phyloP scores from a whole-genome alignment of 2,888 invertebrate species.

The Molorchus minor region DNA sequence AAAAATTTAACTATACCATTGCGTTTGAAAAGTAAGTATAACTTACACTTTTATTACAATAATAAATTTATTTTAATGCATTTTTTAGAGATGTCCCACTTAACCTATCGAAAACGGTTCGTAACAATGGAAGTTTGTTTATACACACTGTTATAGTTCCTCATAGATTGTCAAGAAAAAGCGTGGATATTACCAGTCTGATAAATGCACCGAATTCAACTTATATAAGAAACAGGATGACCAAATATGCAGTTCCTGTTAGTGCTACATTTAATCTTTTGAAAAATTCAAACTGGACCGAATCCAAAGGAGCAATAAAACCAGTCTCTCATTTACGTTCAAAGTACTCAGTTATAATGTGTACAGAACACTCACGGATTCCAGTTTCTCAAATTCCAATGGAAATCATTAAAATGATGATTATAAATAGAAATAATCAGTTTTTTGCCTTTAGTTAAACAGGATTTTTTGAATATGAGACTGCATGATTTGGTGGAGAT shows the following conservation, averaged over 20 bases:
- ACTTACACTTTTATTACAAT: background rate
- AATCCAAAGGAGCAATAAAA: constrained; percentile 51
- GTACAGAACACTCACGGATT: constrained; percentile 70
- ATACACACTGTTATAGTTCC: constrained; percentile 79
- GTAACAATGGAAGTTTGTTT: constrained; percentile 85
- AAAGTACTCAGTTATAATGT: constrained; percentile 76
- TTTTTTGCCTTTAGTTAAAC: constrained; percentile 86
- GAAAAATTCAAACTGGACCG: constrained; percentile 61
- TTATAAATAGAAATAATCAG: constrained; percentile 69
- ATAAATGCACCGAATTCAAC: constrained; percentile 70
- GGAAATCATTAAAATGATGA: constrained; percentile 60
- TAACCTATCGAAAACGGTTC: constrained; percentile 76
- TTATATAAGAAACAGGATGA: constrained; percentile 72
- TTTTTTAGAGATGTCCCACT: constrained; percentile 72
- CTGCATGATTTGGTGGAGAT: constrained; percentile 78
- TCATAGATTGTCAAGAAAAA: no score
- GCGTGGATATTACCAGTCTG: constrained; percentile 70
- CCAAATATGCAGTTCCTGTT: constrained; percentile 78
- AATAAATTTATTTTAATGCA: constrained; percentile 8
- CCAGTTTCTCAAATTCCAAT: constrained; percentile 54
- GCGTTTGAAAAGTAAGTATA: constrained; percentile 64
- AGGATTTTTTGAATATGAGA: constrained; percentile 85
- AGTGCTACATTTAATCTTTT: constrained; percentile 79
- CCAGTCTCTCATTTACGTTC: constrained; percentile 82
- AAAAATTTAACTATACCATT: constrained; percentile 73